A percentile compares a stretch with the other conserved stretches of the same genome.
Evolutionary conservation across 2,797 vertebrate species (phyloP).

Genomic region (Benthosema pterotum): DNA sequence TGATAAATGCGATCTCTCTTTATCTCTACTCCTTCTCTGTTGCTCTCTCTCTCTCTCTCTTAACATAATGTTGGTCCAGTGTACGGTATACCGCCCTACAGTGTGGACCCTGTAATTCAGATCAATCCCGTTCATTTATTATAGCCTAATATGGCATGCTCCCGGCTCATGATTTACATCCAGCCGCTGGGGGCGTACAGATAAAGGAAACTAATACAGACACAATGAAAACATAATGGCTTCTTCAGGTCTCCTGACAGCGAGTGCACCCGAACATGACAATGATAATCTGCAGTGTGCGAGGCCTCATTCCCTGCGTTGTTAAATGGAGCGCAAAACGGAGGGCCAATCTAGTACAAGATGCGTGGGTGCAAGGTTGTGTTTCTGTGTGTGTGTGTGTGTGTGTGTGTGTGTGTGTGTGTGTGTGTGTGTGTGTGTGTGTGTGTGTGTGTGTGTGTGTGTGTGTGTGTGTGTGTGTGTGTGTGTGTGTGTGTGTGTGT

Average conservation of each 20-base stretch:
- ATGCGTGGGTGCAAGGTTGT: slow-evolving; percentile 1
- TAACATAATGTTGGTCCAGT: slow-evolving; percentile 42
- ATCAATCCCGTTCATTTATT: slow-evolving; percentile 54
- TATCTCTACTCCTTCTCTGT: slow-evolving; percentile 1
- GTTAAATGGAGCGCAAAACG: slow-evolving; percentile 53
- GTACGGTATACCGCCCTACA: slow-evolving; percentile 1
- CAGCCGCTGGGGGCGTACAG: slow-evolving; percentile 34
- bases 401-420: slow-evolving; percentile 3
- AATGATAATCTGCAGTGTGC: slow-evolving; percentile 29
- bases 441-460: slow-evolving; percentile 5
- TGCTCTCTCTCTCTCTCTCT: slow-evolving; percentile 25
- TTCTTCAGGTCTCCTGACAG: slow-evolving; percentile 48
- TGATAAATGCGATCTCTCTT: slow-evolving; percentile 33
- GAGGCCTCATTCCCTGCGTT: slow-evolving; percentile 56
- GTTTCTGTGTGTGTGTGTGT: too few relatives aligned
- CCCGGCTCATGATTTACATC: slow-evolving; percentile 53
- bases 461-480: not conserved
- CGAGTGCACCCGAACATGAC: slow-evolving; percentile 40
- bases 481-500: slow-evolving; percentile 11
- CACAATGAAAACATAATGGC: slow-evolving; percentile 59
- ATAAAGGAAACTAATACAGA: slow-evolving; percentile 54
- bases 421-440: not conserved
- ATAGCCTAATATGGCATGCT: slow-evolving; percentile 53
- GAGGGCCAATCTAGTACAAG: slow-evolving; percentile 6
- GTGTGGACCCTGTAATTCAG: slow-evolving; percentile 6